Base-by-base conservation (phyloP, 1,140 invertebrate species). In the Drosophila parvula region DNA sequence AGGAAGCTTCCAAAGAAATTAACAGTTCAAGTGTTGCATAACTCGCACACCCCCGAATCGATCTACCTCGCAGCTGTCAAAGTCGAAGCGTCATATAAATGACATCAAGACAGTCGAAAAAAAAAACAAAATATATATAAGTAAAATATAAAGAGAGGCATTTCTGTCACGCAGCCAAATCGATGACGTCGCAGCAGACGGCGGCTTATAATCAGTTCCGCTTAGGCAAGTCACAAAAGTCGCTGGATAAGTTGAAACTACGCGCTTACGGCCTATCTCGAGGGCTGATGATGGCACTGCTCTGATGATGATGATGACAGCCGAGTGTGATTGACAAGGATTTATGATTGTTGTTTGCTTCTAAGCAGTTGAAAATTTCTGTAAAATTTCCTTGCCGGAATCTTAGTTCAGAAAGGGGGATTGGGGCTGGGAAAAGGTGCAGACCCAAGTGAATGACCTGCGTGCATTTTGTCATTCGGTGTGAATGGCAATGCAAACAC, bases 261-360 rank as follows among this genome's bases (percentile, higher is more conserved):
- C 65, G 75, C 60, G 63, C 56, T 71, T 41, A 51, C 56, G 74
- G 74, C 73, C 73, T 77, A 68, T 67, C 74, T 78, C 27, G 58
- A 53, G 50, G 53, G 27, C 62, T 73, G 60, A 51, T 59, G 45
- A 45, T 68, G 34, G 32, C 44, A 16, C 18, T 38, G 27, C 30
- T 45, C 48, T 64, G 61, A 69, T 88, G 80, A 88, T 85, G 82
- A 85, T 89, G 84, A 89, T 89, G 84, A 78, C 83, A 79, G 83
- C 61, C 57, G 88, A 82, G 81, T 90, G 88, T 90, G 88, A 90
- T 90, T 90, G 88, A 90, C 88, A 90, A 67, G 78, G 88, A 90
- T 90, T 90, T 90, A 90, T 90, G 89, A 90, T 90, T 90, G 85
- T 81, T 86, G 70, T 55, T 55, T 55, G 18, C 51, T 55, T 48